phyloP scores from a whole-genome alignment of 2,113 vertebrate genomes.

The Oxyura jamaicensis region DNA sequence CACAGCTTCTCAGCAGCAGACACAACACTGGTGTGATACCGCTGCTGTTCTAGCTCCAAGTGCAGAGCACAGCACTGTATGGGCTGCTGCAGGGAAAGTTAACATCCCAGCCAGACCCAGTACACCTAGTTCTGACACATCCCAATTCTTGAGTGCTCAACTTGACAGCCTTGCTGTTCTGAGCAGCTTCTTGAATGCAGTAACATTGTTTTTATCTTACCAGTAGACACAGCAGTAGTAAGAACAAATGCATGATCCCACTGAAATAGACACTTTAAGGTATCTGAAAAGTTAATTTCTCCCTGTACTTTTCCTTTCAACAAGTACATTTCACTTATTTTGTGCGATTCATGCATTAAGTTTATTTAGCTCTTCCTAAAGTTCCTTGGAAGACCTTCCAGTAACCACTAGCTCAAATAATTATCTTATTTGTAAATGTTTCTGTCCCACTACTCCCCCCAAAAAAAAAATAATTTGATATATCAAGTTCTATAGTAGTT shows the following conservation, averaged over 20 bases:
- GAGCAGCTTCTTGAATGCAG: background rate
- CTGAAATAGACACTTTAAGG: background rate
- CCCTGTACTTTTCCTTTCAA: background rate
- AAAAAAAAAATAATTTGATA: background rate
- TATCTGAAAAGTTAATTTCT: background rate
- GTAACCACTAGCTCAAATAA: background rate
- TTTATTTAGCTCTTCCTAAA: background rate
- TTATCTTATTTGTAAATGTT: background rate
- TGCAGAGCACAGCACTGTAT: too few relatives aligned
- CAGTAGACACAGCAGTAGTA: background rate
- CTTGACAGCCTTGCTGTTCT: background rate
- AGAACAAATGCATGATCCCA: background rate
- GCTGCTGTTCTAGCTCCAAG: too few relatives aligned
- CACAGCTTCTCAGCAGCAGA: too few relatives aligned
- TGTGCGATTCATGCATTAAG: background rate
- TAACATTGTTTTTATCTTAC: background rate
- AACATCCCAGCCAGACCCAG: too few relatives aligned
- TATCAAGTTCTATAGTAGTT: background rate
- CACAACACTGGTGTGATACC: too few relatives aligned
- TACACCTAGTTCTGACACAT: background rate
- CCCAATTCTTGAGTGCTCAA: background rate
- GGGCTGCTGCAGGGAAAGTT: too few relatives aligned
- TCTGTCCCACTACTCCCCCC: background rate
- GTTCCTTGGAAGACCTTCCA: background rate
- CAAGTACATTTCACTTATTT: background rate